phyloP scores from a whole-genome alignment of 2,797 vertebrate species.

The Botia almorhae region DNA sequence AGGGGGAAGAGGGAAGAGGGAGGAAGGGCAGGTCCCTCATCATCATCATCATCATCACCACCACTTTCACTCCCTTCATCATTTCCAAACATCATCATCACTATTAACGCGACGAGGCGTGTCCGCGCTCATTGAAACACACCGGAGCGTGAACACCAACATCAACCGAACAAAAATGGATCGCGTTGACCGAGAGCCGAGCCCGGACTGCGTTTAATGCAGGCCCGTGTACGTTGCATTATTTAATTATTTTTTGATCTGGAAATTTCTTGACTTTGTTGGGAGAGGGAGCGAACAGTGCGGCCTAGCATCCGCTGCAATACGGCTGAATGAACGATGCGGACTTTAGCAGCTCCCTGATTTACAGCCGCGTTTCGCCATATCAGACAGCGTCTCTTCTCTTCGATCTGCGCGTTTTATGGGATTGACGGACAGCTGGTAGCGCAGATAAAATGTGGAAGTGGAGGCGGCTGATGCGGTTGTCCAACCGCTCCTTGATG shows the following conservation, averaged over 20 bases:
- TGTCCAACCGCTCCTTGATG: conserved; percentile 91
- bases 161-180: conserved; percentile 56
- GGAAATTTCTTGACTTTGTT: conserved; percentile 69
- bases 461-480: conserved; percentile 85
- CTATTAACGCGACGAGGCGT: conserved; percentile 41
- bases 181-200: conserved; percentile 54
- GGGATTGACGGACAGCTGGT: conserved; percentile 70
- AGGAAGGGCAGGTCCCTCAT: conserved; percentile 52
- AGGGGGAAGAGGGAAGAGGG: conserved; percentile 13
- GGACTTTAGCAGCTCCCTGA: conserved; percentile 59
- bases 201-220: conserved; percentile 63
- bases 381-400: conserved; percentile 57
- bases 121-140: conserved; percentile 19
- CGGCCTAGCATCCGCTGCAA: conserved; percentile 55
- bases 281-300: conserved; percentile 39
- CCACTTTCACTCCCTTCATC: conserved; percentile 56
- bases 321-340: conserved; percentile 52
- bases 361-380: conserved; percentile 52
- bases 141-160: background rate
- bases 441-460: conserved; percentile 81
- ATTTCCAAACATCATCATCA: conserved; percentile 52
- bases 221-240: conserved; percentile 55
- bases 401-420: conserved; percentile 66
- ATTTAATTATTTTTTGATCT: conserved; percentile 66
- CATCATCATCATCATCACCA: conserved; percentile 2